These are phyloP conservation scores for Scolopax bukidnonensis DNA, from an alignment of 2,797 vertebrate genomes.

Conservation along the genomic window DNA sequence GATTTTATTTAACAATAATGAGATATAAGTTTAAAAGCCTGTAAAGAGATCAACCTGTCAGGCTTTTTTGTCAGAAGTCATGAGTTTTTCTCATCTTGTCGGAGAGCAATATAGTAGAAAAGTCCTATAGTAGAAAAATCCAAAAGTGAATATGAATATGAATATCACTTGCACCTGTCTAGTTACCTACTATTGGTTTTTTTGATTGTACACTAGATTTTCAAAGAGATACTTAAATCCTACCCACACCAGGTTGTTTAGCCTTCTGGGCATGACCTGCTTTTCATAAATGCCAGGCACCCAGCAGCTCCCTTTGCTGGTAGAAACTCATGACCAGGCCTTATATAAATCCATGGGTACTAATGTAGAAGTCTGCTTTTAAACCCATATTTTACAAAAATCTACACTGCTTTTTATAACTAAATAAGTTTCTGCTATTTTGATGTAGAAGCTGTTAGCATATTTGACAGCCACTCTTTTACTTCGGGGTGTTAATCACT, in stretches of 20 bases:
- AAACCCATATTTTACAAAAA: background rate
- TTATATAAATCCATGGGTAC: background rate
- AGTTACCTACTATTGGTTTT: background rate
- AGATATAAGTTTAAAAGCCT: background rate
- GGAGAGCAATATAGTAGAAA: background rate
- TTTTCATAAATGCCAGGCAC: background rate
- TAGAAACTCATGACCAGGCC: background rate
- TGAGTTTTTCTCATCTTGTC: background rate
- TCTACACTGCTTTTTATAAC: background rate
- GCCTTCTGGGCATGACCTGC: background rate
- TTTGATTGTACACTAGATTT: background rate
- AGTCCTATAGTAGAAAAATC: background rate
- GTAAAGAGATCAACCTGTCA: background rate
- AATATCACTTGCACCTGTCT: background rate
- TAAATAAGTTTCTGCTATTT: background rate
- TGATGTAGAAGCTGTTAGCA: background rate
- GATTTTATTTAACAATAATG: background rate
- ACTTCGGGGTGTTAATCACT: background rate
- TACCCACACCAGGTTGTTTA: background rate
- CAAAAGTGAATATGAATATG: background rate
- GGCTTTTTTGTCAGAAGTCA: background rate
- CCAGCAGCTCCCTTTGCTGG: background rate
- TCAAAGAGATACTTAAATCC: background rate
- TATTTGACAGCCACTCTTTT: background rate
- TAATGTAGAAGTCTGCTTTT: background rate